phyloP scores from a whole-genome alignment of 1,140 invertebrate genomes.

The Patella vulgata region DNA sequence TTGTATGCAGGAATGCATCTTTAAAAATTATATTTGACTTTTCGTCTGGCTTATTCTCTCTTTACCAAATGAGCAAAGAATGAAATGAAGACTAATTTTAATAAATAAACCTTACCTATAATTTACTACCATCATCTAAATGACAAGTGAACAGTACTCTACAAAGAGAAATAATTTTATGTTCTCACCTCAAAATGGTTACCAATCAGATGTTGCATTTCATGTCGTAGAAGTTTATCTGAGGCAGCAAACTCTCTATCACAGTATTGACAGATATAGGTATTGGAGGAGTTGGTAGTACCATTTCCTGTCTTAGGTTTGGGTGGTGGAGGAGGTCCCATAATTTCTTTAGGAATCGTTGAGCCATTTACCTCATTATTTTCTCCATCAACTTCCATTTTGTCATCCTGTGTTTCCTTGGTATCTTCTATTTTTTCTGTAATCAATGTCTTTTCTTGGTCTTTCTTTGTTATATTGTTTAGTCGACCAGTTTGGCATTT shows the following conservation, averaged over 20 bases:
- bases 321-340: not conserved
- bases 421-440: slow-evolving; percentile 5
- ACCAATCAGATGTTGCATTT: slow-evolving; percentile 63
- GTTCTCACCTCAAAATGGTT: slow-evolving; percentile 59
- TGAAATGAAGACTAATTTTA: no score
- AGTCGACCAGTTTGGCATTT: slow-evolving; percentile 30
- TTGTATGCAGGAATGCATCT: no score
- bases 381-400: slow-evolving; percentile 14
- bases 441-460: slow-evolving; percentile 3
- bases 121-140: no score
- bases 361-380: no score
- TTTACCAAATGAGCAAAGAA: no score
- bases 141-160: no score
- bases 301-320: not conserved
- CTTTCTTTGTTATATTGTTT: slow-evolving; percentile 1
- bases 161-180: no score
- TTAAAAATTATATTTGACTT: no score
- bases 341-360: not conserved
- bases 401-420: slow-evolving; percentile 9
- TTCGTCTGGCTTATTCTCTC: no score
- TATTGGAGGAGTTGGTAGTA: slow-evolving; percentile 3
- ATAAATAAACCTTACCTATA: no score
- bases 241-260: slow-evolving; percentile 56
- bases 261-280: slow-evolving; percentile 62
- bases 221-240: slow-evolving; percentile 52